phyloP scores from a whole-genome alignment of 2,888 invertebrate species.

The Sisyra terminalis region DNA sequence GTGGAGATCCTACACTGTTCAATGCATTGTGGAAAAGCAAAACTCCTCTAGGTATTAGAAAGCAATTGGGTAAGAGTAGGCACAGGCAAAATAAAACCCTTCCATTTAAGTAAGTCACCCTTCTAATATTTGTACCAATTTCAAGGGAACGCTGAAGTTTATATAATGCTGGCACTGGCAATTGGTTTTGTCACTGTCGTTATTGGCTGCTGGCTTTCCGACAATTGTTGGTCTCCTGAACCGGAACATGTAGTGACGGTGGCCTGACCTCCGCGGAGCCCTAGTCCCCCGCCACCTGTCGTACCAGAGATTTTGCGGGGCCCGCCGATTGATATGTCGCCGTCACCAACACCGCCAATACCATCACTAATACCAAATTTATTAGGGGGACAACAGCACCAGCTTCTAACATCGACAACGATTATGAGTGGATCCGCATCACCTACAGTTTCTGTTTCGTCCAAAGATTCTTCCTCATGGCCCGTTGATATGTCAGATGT shows the following conservation, averaged over 20 bases:
- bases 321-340: constrained; percentile 21
- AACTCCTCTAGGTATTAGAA: constrained; percentile 52
- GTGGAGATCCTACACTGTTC: constrained; percentile 54
- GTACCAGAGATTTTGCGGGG: constrained; percentile 25
- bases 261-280: constrained; percentile 51
- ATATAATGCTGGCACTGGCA: constrained; percentile 53
- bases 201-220: constrained; percentile 59
- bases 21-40: constrained; percentile 58
- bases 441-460: constrained; percentile 1
- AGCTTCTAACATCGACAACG: background rate
- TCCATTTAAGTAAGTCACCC: background rate
- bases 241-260: constrained; percentile 45
- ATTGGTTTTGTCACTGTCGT: constrained; percentile 58
- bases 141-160: constrained; percentile 58
- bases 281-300: constrained; percentile 30
- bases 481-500: constrained; percentile 19
- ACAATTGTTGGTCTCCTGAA: constrained; percentile 65
- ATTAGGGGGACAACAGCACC: background rate
- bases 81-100: background rate
- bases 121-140: constrained; percentile 6
- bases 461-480: constrained; percentile 13
- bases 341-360: constrained; percentile 20
- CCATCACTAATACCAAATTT: constrained; percentile 9
- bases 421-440: constrained; percentile 9
- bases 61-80: constrained; percentile 39